phyloP scores from a whole-genome alignment of 1,140 invertebrate species.

The Drosophila subobscura region DNA sequence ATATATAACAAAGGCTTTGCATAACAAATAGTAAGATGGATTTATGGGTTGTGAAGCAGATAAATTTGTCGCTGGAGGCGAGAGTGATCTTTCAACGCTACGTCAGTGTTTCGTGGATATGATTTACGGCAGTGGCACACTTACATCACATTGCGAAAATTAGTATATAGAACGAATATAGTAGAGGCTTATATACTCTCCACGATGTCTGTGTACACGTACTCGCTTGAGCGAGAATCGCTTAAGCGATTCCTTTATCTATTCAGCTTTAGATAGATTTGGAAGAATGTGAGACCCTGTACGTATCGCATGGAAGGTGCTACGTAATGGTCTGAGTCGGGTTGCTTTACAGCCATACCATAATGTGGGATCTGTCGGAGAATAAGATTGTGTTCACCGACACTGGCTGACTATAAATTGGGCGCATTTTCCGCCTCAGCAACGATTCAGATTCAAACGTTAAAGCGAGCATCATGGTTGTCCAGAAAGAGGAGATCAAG shows the following conservation, averaged over 20 bases:
- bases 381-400: conserved; percentile 4
- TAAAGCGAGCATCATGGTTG: conserved; percentile 44
- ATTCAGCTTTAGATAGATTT: conserved; percentile 14
- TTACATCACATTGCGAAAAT: conserved; percentile 29
- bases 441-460: conserved; percentile 18
- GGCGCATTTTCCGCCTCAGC: background rate
- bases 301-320: background rate
- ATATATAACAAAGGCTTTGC: conserved; percentile 13
- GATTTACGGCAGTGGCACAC: conserved; percentile 40
- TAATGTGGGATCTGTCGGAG: conserved; percentile 16
- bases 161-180: background rate
- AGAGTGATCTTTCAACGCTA: conserved; percentile 15
- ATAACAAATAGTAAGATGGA: conserved; percentile 41
- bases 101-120: conserved; percentile 23
- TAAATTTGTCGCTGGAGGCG: conserved; percentile 9
- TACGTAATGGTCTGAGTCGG: conserved; percentile 38
- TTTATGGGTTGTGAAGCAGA: conserved; percentile 40
- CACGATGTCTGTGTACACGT: background rate
- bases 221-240: background rate
- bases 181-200: conserved; percentile 2
- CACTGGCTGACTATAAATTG: conserved; percentile 46
- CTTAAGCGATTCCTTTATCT: conserved; percentile 27
- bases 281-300: background rate
- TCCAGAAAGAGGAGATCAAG: conserved; percentile 30
- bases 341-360: conserved; percentile 39